Base-by-base conservation (phyloP, 2,797 vertebrate species). In the Tragopan temminckii region DNA sequence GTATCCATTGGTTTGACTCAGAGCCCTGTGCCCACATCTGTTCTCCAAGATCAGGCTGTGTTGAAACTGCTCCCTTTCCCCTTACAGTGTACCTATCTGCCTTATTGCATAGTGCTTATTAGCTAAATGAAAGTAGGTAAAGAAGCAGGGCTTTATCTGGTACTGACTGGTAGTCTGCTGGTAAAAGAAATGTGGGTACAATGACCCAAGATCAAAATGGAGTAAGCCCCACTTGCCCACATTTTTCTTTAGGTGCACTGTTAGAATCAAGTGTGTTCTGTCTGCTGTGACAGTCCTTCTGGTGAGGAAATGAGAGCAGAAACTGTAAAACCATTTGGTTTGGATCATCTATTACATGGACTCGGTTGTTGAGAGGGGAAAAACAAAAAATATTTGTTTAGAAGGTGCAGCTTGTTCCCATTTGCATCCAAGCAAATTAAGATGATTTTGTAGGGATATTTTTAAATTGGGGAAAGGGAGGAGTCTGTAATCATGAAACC, bases 341-440 rank as follows among this genome's bases (percentile, higher is more conserved):
- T 76, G 80, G 75, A 85, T 95, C 94, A 94, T 91, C 75, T 93
- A 67, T 74, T 88, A 85, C 74, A 80, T 68, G 84, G 94, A 76
- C 69, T 88, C 35, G 0, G 5, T 52, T 89, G 81, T 42, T 77
- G 84, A 86, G 61, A 29, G 69, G 31, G 48, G 10, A 70, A 91
- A 68, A 82, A 78, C 46, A 52, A 75, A 92, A 90, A 93, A 89
- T 84, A 93, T 89, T 94, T 93, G 90, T 95, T 94, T 92, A 89
- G 87, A 89, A 91, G 91, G 75, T 92, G 85, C 94, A 96, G 83
- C 93, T 96, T 97, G 90, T 95, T 97, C 81, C 80, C 61, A 93
- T 97, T 97, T 94, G 63, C 77, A 91, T 90, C 20, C 69, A 83
- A 89, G 84, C 63, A 52, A 96, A 96, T 96, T 87, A 85, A 59